Base-by-base conservation (phyloP, 1,140 invertebrate genomes). In the Ceratina australensis region DNA sequence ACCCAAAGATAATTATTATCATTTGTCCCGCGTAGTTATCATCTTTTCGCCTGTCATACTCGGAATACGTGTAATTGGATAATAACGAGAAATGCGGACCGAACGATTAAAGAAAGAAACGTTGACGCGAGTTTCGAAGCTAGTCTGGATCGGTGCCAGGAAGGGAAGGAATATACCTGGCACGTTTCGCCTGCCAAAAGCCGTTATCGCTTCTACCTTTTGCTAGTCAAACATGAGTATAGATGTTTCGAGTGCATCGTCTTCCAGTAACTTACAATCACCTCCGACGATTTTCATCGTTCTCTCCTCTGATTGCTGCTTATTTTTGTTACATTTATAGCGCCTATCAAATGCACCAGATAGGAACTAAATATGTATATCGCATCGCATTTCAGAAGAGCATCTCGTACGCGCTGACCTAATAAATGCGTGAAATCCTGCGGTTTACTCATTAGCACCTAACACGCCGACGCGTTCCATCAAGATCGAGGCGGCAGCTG, bases 21-120 rank as follows among this genome's bases (percentile, higher is more conserved):
- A 10, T 10, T 42, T 18, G n/a, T 54, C 52, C 16, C 52, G 16
- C 52, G 52, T 54, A 54, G 13, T 42, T 42, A 0, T 42, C 33
- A 10, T 42, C 33, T 42, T 0, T 42, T 42, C 33, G 33, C 5
- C 22, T 13, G 20, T 50, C 7, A 3, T 13, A 24, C 47, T 12
- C 16, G 18, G 47, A 24, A 24, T 10, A 24, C 10, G 8, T 18
- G 12, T 0, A 15, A 50, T 50, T 4, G 16, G 24, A 66, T 2
- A 12, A 57, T 15, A 57, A 20, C 10, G 18, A 18, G 49, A 61
- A 54, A 54, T 5, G 20, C 24, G 16, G 63, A 68, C 54, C 54
- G 74, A 61, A 49, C 74, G 66, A 60, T 68, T 69, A 69, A 42
- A 69, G 74, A 69, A 76, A 69, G 73, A 57, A 68, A 68, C 54